Evolutionary conservation across 2,113 vertebrate genomes (phyloP).

Genomic region (Dinomys branickii): DNA sequence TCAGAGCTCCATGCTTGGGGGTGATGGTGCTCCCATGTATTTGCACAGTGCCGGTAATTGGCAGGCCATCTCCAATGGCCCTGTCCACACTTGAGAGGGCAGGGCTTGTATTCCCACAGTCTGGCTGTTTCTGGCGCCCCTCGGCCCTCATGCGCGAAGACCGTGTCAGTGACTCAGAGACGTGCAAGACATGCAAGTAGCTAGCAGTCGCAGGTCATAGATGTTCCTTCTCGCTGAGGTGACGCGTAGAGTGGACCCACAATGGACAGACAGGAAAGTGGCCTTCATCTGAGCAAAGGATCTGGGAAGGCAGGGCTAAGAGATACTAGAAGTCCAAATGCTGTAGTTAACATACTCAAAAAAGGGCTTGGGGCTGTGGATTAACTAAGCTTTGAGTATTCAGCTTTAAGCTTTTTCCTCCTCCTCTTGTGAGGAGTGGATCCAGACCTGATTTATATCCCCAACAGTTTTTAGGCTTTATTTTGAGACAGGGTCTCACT

Average conservation of each 20-base stretch:
- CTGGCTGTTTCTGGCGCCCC: not conserved
- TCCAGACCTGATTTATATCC: not conserved
- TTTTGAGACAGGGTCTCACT: not conserved
- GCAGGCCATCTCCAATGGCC: not conserved
- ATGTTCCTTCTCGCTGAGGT: constrained; percentile 51
- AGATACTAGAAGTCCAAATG: not conserved
- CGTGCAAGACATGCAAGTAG: constrained; percentile 34
- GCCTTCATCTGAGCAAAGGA: not conserved
- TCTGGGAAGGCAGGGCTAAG: not conserved
- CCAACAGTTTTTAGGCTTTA: not conserved
- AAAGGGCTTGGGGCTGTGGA: constrained; percentile 1
- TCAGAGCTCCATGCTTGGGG: not conserved
- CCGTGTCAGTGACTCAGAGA: constrained; percentile 26
- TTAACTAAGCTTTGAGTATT: constrained; percentile 49
- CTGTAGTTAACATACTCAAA: not conserved
- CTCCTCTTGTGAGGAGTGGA: not conserved
- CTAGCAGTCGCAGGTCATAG: constrained; percentile 64
- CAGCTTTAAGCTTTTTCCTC: not conserved
- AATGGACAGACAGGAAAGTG: constrained; percentile 7
- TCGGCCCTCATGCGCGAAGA: constrained; percentile 65
- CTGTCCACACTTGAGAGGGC: not conserved
- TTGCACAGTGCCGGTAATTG: not conserved
- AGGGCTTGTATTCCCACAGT: not conserved
- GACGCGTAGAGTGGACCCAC: not conserved
- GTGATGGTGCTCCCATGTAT: not conserved